Evolutionary conservation across 2,113 vertebrate genomes (phyloP).

Genomic region (Triplophysa tibetana): DNA sequence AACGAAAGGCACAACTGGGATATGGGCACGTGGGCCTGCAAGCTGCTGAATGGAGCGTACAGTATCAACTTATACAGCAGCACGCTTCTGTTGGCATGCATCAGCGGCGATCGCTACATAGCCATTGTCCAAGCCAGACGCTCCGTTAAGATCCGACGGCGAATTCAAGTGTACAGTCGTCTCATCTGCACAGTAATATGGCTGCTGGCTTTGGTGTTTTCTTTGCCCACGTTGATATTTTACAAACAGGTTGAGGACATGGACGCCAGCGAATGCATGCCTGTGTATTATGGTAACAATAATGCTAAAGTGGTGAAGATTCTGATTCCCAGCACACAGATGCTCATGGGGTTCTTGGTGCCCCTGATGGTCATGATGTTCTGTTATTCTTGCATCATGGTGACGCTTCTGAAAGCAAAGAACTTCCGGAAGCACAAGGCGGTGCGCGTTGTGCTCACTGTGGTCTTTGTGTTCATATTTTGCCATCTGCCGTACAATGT

Average conservation of each 20-base stretch:
- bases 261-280: constrained; percentile 67
- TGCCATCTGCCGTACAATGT: constrained; percentile 89
- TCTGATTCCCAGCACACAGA: constrained; percentile 78
- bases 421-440: constrained; percentile 86
- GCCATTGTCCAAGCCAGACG: constrained; percentile 87
- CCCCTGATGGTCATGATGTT: constrained; percentile 83
- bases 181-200: constrained; percentile 80
- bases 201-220: constrained; percentile 73
- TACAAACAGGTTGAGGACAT: neutral
- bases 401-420: constrained; percentile 75
- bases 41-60: constrained; percentile 78
- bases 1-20: constrained; percentile 73
- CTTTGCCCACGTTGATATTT: constrained; percentile 78
- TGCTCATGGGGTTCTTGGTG: constrained; percentile 83
- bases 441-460: constrained; percentile 80
- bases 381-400: constrained; percentile 80
- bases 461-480: constrained; percentile 81
- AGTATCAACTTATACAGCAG: constrained; percentile 90
- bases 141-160: constrained; percentile 77
- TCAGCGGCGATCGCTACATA: constrained; percentile 87
- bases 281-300: constrained; percentile 57
- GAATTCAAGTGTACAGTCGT: constrained; percentile 65
- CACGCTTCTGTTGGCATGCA: constrained; percentile 87
- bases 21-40: constrained; percentile 78
- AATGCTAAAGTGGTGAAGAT: constrained; percentile 75